Evolutionary conservation across 1,140 invertebrate genomes (phyloP).

Genomic region (Brachionus rotundiformis): DNA sequence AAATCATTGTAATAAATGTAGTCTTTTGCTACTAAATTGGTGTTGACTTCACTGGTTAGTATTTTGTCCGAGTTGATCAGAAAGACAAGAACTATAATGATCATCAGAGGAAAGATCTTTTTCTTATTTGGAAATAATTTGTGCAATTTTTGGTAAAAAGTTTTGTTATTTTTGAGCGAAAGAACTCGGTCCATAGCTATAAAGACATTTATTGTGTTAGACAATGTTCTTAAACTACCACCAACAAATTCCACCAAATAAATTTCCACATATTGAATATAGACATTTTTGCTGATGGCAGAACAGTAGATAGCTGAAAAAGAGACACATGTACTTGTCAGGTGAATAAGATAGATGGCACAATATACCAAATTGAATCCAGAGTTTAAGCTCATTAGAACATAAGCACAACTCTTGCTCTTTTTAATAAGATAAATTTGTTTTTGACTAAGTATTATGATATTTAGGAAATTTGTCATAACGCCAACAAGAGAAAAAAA

Average conservation of each 20-base stretch:
- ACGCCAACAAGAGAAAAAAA: neutral
- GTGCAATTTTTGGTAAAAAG: neutral
- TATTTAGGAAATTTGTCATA: neutral
- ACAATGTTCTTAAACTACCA: neutral
- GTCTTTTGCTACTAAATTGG: neutral
- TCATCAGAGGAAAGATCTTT: neutral
- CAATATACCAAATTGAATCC: conserved; percentile 15
- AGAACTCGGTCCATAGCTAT: neutral
- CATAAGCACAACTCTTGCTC: neutral
- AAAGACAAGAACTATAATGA: neutral
- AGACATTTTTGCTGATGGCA: neutral
- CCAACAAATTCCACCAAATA: conserved; percentile 12
- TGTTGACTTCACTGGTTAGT: neutral
- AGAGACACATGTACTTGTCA: neutral
- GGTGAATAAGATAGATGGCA: neutral
- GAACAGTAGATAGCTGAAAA: conserved; percentile 14
- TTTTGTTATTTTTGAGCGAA: neutral
- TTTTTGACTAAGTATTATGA: neutral
- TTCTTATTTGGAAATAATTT: neutral
- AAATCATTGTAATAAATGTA: conserved; percentile 2
- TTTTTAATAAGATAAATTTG: neutral
- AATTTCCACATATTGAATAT: conserved; percentile 27
- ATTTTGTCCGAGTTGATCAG: neutral
- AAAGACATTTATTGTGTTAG: neutral
- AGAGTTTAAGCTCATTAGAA: conserved; percentile 7